These are phyloP conservation scores for Notolepis coatsorum DNA, from an alignment of 2,797 vertebrate genomes.

Conservation along the genomic window DNA sequence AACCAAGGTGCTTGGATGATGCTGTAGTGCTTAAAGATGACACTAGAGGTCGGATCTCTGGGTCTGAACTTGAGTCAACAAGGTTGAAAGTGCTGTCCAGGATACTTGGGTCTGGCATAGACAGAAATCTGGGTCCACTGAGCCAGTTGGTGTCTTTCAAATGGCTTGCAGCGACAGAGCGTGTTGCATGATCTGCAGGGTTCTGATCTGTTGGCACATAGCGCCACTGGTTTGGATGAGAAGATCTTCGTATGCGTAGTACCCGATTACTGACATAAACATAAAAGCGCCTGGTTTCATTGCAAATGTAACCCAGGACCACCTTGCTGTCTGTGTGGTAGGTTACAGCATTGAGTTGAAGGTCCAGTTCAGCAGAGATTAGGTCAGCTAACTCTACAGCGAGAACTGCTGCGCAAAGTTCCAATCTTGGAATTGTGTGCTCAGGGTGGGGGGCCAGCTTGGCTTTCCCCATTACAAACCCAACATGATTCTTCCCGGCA, in stretches of 20 bases:
- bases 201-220: constrained; percentile 16
- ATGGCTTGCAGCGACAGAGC: neutral
- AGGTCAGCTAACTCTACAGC: constrained; percentile 34
- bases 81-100: constrained; percentile 1
- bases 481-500: neutral
- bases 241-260: constrained; percentile 12
- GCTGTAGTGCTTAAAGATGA: constrained; percentile 29
- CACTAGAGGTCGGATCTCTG: constrained; percentile 22
- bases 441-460: constrained; percentile 13
- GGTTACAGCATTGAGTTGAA: constrained; percentile 3
- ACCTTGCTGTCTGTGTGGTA: constrained; percentile 32
- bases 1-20: constrained; percentile 8
- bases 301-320: constrained; percentile 18
- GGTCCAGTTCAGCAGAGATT: constrained; percentile 9
- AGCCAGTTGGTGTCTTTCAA: constrained; percentile 37
- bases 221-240: constrained; percentile 3
- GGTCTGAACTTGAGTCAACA: constrained; percentile 17
- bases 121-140: constrained; percentile 22
- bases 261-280: constrained; percentile 30
- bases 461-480: constrained; percentile 29
- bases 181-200: constrained; percentile 17
- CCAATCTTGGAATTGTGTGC: constrained; percentile 23
- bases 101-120: neutral
- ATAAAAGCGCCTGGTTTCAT: constrained; percentile 24
- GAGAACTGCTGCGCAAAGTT: constrained; percentile 28